Conservation (phyloP, 2,113 vertebrate genomes). For the Nothoprocta perdicaria region DNA sequence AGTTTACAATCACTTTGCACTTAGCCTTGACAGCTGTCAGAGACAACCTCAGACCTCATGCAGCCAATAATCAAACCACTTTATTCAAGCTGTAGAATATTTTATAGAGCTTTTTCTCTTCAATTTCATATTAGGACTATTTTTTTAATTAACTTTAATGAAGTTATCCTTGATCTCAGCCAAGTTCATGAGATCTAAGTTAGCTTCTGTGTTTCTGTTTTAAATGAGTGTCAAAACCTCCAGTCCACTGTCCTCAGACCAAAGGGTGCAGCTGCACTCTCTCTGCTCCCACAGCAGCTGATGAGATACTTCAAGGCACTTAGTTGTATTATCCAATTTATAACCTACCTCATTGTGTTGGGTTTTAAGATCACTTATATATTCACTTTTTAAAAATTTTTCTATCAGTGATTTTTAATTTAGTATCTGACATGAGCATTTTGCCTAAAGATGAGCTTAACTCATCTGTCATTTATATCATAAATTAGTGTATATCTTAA, state of each 20-base stretch:
- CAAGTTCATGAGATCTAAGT: neutral
- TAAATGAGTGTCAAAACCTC: neutral
- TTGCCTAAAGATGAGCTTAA: neutral
- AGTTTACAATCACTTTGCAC: neutral
- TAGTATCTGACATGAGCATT: neutral
- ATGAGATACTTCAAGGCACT: neutral
- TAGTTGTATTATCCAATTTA: neutral
- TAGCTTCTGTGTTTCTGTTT: neutral
- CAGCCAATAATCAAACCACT: neutral
- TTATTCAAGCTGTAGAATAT: neutral
- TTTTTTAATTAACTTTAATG: neutral
- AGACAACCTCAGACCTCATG: neutral
- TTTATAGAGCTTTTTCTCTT: neutral
- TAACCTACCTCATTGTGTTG: neutral
- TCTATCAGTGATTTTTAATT: neutral
- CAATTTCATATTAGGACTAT: neutral
- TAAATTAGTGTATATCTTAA: neutral
- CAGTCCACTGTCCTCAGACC: neutral
- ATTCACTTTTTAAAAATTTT: neutral
- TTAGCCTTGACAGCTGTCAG: neutral
- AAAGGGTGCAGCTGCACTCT: neutral
- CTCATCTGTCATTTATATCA: neutral
- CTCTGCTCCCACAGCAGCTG: neutral
- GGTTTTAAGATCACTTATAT: neutral
- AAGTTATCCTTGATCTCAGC: neutral